phyloP scores from a whole-genome alignment of 2,888 invertebrate genomes.

The Chrysolina americana region DNA sequence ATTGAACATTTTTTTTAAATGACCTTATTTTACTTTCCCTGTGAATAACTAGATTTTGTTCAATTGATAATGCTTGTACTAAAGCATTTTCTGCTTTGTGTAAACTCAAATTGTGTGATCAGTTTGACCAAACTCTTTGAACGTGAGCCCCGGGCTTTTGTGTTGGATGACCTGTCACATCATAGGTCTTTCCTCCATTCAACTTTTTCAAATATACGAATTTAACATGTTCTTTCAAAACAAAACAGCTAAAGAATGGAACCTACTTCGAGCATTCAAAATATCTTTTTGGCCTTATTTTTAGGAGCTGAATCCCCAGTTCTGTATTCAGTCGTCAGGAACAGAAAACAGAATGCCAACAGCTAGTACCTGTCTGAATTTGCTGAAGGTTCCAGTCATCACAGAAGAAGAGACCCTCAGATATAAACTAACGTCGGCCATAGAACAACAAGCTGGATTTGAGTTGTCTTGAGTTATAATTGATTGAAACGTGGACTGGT shows the following conservation, averaged over 20 bases:
- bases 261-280: slow-evolving; percentile 10
- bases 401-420: slow-evolving; percentile 82
- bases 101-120: no score
- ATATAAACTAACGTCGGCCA: slow-evolving; percentile 91
- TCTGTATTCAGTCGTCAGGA: slow-evolving; percentile 96
- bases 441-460: slow-evolving; percentile 96
- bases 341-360: slow-evolving; percentile 93
- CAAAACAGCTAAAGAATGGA: not conserved
- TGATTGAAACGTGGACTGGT: slow-evolving; percentile 12
- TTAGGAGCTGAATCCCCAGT: slow-evolving; percentile 94
- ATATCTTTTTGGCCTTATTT: slow-evolving; percentile 44
- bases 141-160: no score
- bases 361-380: slow-evolving; percentile 98
- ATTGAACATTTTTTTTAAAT: no score
- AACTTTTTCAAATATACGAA: no score
- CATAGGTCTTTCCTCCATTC: no score
- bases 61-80: no score
- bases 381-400: slow-evolving; percentile 95
- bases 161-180: no score
- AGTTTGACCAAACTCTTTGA: no score
- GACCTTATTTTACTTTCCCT: no score
- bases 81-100: no score
- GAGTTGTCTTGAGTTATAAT: slow-evolving; percentile 82
- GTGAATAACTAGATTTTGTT: no score
- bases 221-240: no score